Base-by-base conservation (phyloP, 1,140 invertebrate species). In the Euwallacea fornicatus region DNA sequence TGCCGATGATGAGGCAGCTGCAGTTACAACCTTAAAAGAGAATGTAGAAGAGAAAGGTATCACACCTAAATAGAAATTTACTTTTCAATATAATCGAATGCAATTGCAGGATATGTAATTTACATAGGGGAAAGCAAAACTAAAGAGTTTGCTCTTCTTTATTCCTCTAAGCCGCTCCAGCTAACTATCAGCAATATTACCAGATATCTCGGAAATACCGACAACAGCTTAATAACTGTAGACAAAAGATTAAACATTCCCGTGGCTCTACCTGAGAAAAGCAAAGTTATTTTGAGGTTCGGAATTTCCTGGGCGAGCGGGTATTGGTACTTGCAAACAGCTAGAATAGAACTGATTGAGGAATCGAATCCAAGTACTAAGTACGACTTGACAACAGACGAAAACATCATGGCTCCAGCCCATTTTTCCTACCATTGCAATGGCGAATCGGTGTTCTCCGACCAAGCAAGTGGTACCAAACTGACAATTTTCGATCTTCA, bases 381-480 rank as follows among this genome's bases (percentile, higher is more conserved):
- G 16, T 75, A 72, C 44, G 75, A 71, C 66, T 71, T 83, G 44
- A 73, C 10, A 6, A 73, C 77, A 0, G 74, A 67, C 0, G 68
- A 73, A 41, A 74, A 78, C 10, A 81, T 86, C 16, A 72, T 75
- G 11, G 84, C 85, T 61, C 83, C 85, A n/a, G 66, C 65, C 8
- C 69, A 77, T 16, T 86, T 85, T 76, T 87, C 85, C 0, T 87
- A 86, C 73, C 85, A 86, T 66, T 87, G 85, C 72, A 76, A 78
- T 4, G 76, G 80, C 41, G 66, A 77, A 10, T 77, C 78, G 6
- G 42, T 74, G 0, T 86, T 84, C 67, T 15, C 44, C 6, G 77
- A 83, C 47, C 15, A 58, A 11, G 59, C 43, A 4, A 78, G 72
- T 63, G 74, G 69, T 15, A 66, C 70, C 0, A 69, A 64, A 10